Evolutionary conservation across 2,797 vertebrate genomes (phyloP).

Genomic region (Sitta carolinensis): DNA sequence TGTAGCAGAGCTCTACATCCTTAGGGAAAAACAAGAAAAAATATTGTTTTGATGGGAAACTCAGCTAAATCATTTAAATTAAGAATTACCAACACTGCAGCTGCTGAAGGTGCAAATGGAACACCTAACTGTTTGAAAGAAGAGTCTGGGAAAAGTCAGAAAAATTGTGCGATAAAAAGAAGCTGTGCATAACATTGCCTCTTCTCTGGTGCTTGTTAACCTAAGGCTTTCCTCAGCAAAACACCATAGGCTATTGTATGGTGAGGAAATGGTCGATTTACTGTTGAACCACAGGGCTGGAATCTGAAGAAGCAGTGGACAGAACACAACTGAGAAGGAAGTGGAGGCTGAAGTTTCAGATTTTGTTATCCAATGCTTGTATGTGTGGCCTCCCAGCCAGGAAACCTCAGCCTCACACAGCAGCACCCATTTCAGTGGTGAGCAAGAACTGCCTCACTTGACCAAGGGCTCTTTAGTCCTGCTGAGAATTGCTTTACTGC

Average conservation of each 20-base stretch:
- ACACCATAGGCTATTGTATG: background rate
- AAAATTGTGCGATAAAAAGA: background rate
- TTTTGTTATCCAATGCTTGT: accelerated
- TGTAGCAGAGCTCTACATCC: slow-evolving; percentile 41
- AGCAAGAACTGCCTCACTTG: background rate
- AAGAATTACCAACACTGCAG: slow-evolving; percentile 54
- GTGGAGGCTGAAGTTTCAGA: background rate
- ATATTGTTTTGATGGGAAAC: slow-evolving; percentile 36
- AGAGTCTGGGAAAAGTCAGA: slow-evolving; percentile 9
- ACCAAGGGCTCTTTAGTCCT: background rate
- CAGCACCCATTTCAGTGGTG: background rate
- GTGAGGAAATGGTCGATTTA: background rate
- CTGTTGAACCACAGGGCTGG: background rate
- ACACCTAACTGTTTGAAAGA: slow-evolving; percentile 2
- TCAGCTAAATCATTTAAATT: slow-evolving; percentile 62
- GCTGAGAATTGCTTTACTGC: background rate
- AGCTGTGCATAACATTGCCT: background rate
- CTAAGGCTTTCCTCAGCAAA: background rate
- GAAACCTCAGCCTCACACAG: background rate
- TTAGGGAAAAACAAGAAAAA: slow-evolving; percentile 44
- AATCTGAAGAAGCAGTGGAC: background rate
- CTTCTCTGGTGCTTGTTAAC: background rate
- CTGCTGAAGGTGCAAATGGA: slow-evolving; percentile 38
- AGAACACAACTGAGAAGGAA: background rate
- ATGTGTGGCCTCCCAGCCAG: background rate